Percentiles rank a stretch among this genome's conserved stretches.
phyloP scores from a whole-genome alignment of 2,888 invertebrate species.

The Epistrophe grossulariae region DNA sequence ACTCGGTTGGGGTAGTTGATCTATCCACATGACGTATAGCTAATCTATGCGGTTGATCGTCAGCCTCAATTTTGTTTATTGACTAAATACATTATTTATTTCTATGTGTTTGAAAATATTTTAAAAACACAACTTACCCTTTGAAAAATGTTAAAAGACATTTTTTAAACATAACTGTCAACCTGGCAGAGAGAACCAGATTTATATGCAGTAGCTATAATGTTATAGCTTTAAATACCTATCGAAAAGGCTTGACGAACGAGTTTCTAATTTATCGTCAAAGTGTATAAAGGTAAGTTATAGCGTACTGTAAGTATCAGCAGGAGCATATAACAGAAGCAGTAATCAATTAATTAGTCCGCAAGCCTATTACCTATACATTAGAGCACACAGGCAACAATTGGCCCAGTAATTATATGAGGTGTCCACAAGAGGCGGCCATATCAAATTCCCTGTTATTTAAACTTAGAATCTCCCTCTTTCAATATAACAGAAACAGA shows the following conservation, averaged over 20 bases:
- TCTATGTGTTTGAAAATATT: background rate
- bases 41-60: too few relatives aligned
- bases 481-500: background rate
- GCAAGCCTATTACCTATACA: slow-evolving; percentile 2
- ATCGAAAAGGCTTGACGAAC: slow-evolving; percentile 42
- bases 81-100: too few relatives aligned
- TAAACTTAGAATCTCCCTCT: slow-evolving; percentile 51
- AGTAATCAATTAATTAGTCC: slow-evolving; percentile 66
- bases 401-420: slow-evolving; percentile 70
- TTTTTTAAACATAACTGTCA: background rate
- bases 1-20: too few relatives aligned
- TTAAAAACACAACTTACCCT: background rate
- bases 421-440: slow-evolving; percentile 74
- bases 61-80: too few relatives aligned
- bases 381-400: slow-evolving; percentile 54
- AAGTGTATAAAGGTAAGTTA: background rate
- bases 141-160: background rate
- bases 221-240: background rate
- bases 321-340: slow-evolving; percentile 1
- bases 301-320: slow-evolving; percentile 6
- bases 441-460: slow-evolving; percentile 73
- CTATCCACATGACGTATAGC: too few relatives aligned
- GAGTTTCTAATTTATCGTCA: slow-evolving; percentile 53
- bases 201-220: background rate
- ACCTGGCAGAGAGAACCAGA: background rate